These are phyloP conservation scores for Medauroidea extradentata DNA, from an alignment of 1,140 invertebrate species.

Conservation along the genomic window DNA sequence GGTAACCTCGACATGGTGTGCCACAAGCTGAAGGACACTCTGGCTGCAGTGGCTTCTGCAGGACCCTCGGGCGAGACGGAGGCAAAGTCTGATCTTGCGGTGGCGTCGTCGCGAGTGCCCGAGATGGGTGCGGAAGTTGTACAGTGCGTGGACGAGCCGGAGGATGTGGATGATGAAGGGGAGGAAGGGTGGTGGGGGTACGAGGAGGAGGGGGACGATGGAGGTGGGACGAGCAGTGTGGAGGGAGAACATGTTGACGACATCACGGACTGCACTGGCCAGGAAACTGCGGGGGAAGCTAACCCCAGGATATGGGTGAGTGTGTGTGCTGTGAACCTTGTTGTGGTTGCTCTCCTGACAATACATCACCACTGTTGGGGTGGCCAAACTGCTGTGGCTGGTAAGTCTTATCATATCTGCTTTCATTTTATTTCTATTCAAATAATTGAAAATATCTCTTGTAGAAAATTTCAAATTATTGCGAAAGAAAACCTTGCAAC, in stretches of 20 bases:
- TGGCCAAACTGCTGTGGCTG: too few relatives aligned
- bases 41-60: conserved; percentile 1
- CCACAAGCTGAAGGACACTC: conserved; percentile 22
- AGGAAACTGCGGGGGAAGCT: conserved; percentile 6
- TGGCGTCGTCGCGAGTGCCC: conserved; percentile 16
- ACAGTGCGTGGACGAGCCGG: conserved; percentile 25
- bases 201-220: conserved; percentile 23
- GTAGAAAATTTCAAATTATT: too few relatives aligned
- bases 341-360: too few relatives aligned
- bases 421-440: too few relatives aligned
- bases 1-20: conserved; percentile 42
- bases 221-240: conserved; percentile 3
- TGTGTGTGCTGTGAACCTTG: too few relatives aligned
- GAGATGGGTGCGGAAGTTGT: conserved; percentile 28
- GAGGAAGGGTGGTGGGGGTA: conserved; percentile 32
- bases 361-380: too few relatives aligned
- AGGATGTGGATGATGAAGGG: conserved; percentile 29
- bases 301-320: too few relatives aligned
- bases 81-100: conserved; percentile 19
- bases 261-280: conserved; percentile 20
- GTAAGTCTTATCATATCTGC: too few relatives aligned
- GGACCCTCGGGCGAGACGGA: background rate
- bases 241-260: conserved; percentile 8
- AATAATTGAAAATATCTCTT: too few relatives aligned
- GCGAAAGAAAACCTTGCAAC: too few relatives aligned